phyloP scores from a whole-genome alignment of 1,140 invertebrate species.

The Babylonia areolata region DNA sequence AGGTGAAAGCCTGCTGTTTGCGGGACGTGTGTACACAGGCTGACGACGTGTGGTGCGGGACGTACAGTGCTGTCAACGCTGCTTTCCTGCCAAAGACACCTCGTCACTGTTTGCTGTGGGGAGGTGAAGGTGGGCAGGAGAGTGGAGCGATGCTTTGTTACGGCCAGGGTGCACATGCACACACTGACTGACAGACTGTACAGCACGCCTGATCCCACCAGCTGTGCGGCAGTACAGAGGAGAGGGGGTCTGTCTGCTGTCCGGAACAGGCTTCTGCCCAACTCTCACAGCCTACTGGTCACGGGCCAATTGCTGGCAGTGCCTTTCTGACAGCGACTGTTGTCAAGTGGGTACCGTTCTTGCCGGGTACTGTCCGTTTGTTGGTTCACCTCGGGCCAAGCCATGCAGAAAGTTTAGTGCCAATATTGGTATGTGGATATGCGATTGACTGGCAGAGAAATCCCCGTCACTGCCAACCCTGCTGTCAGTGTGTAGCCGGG shows the following conservation, averaged over 20 bases:
- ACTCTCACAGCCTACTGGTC: too few relatives aligned
- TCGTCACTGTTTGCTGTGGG: not conserved
- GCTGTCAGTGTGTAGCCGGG: not conserved
- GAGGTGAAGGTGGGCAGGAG: not conserved
- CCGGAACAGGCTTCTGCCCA: too few relatives aligned
- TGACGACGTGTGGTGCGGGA: not conserved
- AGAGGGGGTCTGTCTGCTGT: too few relatives aligned
- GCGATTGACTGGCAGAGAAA: not conserved
- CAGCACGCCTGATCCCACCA: too few relatives aligned
- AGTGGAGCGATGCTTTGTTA: not conserved
- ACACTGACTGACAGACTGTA: too few relatives aligned
- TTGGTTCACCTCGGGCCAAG: too few relatives aligned
- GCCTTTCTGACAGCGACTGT: too few relatives aligned
- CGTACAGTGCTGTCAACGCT: not conserved
- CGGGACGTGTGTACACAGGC: not conserved
- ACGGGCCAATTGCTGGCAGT: too few relatives aligned
- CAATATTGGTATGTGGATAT: not conserved
- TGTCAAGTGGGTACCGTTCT: too few relatives aligned
- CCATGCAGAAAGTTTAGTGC: not conserved
- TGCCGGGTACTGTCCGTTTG: too few relatives aligned
- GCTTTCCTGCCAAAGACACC: not conserved
- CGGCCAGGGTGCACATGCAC: too few relatives aligned
- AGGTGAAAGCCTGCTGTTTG: not conserved
- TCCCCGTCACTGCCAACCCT: not conserved
- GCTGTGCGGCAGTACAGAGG: too few relatives aligned